These are phyloP conservation scores for Amiota communis DNA, from an alignment of 2,888 invertebrate genomes.

Conservation along the genomic window DNA sequence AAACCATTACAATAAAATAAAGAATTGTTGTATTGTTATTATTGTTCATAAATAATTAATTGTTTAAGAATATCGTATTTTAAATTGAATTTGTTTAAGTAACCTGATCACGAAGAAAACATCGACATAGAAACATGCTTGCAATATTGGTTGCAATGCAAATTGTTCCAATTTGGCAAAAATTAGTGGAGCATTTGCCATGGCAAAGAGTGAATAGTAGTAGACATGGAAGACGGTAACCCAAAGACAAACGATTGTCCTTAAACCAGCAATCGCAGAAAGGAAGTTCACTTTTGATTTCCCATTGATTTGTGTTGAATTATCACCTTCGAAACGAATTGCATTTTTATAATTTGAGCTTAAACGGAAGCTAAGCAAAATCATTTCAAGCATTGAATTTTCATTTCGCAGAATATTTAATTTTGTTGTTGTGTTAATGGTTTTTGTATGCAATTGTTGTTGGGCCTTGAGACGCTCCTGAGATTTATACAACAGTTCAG, in stretches of 20 bases:
- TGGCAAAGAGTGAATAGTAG: slow-evolving; percentile 63
- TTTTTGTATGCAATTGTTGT: slow-evolving; percentile 36
- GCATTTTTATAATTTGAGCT: slow-evolving; percentile 52
- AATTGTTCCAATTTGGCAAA: slow-evolving; percentile 59
- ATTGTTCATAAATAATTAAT: too few species aligned
- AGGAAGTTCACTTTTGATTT: slow-evolving; percentile 54
- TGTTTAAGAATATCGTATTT: not conserved
- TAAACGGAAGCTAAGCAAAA: slow-evolving; percentile 60
- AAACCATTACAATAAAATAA: not conserved
- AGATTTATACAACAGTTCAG: slow-evolving; percentile 51
- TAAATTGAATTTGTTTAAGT: not conserved
- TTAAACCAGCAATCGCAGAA: slow-evolving; percentile 58
- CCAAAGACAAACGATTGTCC: slow-evolving; percentile 64
- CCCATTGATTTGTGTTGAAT: not conserved
- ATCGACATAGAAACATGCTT: slow-evolving; percentile 65
- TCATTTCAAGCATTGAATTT: slow-evolving; percentile 48
- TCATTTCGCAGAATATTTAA: not conserved
- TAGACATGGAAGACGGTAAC: slow-evolving; percentile 65
- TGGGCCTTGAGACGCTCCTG: slow-evolving; percentile 28
- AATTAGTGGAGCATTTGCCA: slow-evolving; percentile 58
- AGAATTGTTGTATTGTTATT: not conserved
- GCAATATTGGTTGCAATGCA: slow-evolving; percentile 59
- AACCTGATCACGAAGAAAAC: slow-evolving; percentile 67
- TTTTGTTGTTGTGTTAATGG: slow-evolving; percentile 12
- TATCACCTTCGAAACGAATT: slow-evolving; percentile 29